Percentiles rank a stretch among this genome's conserved stretches.
phyloP scores from a whole-genome alignment of 2,797 vertebrate genomes.

The Apogon talboti region DNA sequence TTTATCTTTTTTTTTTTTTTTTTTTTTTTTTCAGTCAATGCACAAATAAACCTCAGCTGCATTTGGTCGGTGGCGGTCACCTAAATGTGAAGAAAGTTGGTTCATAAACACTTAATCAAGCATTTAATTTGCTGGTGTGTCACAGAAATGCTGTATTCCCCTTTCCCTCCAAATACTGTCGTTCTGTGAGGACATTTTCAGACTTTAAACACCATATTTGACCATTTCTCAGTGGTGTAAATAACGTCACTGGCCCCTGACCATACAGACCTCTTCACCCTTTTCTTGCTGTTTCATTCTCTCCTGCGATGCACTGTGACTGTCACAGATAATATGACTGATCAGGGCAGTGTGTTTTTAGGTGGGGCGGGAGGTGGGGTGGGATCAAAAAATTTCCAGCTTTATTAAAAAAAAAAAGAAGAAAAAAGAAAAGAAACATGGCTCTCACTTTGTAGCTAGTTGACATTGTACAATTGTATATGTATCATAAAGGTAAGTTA shows the following conservation, averaged over 20 bases:
- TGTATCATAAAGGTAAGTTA: constrained; percentile 69
- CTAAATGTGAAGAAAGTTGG: constrained; percentile 8
- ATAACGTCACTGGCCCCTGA: constrained; percentile 43
- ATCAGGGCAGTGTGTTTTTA: constrained; percentile 29
- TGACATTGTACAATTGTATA: constrained; percentile 76
- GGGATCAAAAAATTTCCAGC: constrained; percentile 36
- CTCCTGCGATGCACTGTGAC: constrained; percentile 72
- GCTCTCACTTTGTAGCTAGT: constrained; percentile 75
- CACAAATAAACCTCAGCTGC: background rate
- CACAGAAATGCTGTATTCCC: constrained; percentile 30
- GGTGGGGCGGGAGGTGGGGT: background rate
- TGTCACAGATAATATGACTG: constrained; percentile 51
- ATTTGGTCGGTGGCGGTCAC: background rate
- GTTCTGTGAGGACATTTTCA: constrained; percentile 38
- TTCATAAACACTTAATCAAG: constrained; percentile 25
- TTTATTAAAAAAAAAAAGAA: constrained; percentile 43
- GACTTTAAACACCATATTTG: constrained; percentile 7
- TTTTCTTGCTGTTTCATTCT: constrained; percentile 45
- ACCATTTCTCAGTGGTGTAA: constrained; percentile 51
- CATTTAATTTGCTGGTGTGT: constrained; percentile 36
- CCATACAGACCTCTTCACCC: constrained; percentile 26
- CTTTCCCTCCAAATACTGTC: constrained; percentile 14
- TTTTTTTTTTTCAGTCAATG: background rate
- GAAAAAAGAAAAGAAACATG: constrained; percentile 32
- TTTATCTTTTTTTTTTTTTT: constrained; percentile 25